A percentile compares a stretch with the other conserved stretches of the same genome.
These are phyloP conservation scores for Loripinus fragilis DNA, from an alignment of 2,888 invertebrate genomes.

Conservation along the genomic window DNA sequence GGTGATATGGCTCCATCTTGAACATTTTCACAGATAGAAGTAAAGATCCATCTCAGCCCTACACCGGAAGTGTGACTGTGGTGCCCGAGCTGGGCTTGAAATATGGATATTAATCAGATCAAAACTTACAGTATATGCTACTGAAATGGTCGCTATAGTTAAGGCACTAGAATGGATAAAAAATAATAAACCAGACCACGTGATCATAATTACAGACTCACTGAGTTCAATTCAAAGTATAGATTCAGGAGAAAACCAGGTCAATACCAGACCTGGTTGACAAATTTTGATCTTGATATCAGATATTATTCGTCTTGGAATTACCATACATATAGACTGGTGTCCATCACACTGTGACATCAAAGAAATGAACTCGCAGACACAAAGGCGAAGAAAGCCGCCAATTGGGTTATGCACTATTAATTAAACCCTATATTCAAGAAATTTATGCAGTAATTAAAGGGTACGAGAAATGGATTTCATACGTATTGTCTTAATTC, in stretches of 20 bases:
- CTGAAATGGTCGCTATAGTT: background rate
- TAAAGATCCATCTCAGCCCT: background rate
- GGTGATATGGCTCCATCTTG: too few species aligned
- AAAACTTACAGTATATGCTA: background rate
- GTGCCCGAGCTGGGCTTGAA: background rate
- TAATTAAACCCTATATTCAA: too few species aligned
- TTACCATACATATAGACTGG: too few species aligned
- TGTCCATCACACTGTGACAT: too few species aligned
- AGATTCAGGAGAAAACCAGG: background rate
- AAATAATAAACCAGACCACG: background rate
- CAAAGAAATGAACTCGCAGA: background rate
- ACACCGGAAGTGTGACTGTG: background rate
- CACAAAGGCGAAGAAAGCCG: background rate
- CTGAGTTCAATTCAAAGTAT: background rate
- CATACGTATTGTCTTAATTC: too few species aligned
- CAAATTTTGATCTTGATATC: background rate
- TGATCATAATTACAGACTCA: background rate
- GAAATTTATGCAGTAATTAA: background rate
- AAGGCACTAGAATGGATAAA: background rate
- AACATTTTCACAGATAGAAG: background rate
- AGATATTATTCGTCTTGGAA: too few species aligned
- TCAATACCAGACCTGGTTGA: background rate
- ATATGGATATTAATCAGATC: background rate
- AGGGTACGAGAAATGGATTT: too few species aligned
- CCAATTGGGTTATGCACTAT: too few species aligned